Base-by-base conservation (phyloP, 2,797 vertebrate species). In the Cynodonichthys magdalenae region DNA sequence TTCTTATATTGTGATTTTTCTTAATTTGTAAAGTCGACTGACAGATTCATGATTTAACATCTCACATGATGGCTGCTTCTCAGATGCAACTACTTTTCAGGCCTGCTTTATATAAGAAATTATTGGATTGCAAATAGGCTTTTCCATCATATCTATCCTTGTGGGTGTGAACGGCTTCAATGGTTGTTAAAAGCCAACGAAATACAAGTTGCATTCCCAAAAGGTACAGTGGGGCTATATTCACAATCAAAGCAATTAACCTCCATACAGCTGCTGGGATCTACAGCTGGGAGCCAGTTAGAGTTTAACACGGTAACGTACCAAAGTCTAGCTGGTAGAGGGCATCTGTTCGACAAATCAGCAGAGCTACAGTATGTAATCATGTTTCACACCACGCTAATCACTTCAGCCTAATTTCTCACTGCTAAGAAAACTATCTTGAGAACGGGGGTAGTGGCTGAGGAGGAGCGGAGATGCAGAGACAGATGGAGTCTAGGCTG, bases 381-480 rank as follows among this genome's bases (percentile, higher is more conserved):
- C 91, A 90, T 81, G 80, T 92, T 92, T 92, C 92, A 92, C 92
- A 85, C 87, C 80, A 81, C 70, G 78, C 92, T 93, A 93, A 94
- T 94, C 91, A 92, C 92, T 92, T 92, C 90, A 90, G 89, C 80
- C 81, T 88, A 87, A 92, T 93, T 92, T 91, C 91, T 88, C 90
- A 81, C 74, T 68, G 88, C 83, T 83, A 85, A 74, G 79, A 91
- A 92, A 91, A 90, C 87, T 89, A 82, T 85, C 84, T 77, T 63
- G 60, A 55, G 71, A 57, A 17, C 66, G 66, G 68, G 71, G 70
- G 51, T 24, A 60, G 62, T 72, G 69, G 75, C 64, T 6, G 69
- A 65, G 17, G 60, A 51, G 31, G 54, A 42, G 42, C 42, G 0
- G 73, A 42, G 18, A 20, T 1, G 20, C 29, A 56, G 49, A 46